A percentile compares a stretch with the other conserved stretches of the same genome.
These are phyloP conservation scores for Leptodactylus fallax DNA, from an alignment of 2,797 vertebrate species.

Conservation along the genomic window DNA sequence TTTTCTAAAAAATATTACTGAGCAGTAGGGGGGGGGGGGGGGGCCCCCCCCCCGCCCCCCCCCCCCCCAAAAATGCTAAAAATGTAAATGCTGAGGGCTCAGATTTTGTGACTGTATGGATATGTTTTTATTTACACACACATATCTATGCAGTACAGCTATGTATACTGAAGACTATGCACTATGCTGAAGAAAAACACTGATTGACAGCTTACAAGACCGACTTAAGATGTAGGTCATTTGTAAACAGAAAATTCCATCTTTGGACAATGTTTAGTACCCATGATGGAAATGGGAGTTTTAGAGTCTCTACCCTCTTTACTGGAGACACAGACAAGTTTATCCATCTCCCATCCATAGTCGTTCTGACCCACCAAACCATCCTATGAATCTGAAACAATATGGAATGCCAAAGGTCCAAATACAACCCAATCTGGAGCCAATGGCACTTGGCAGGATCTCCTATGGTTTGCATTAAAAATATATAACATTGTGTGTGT, in stretches of 20 bases:
- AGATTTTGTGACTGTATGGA: not conserved
- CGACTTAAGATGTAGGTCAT: not conserved
- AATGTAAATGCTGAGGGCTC: not conserved
- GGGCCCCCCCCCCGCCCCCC: too few species aligned
- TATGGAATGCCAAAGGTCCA: not conserved
- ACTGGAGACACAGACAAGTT: not conserved
- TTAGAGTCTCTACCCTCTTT: not conserved
- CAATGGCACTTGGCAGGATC: too few species aligned
- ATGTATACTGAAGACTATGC: too few species aligned
- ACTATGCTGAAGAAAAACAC: not conserved
- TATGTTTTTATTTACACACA: not conserved
- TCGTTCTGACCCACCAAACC: too few species aligned
- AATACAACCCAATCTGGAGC: not conserved
- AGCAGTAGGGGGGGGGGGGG: too few species aligned
- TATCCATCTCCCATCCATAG: not conserved
- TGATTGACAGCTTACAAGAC: not conserved
- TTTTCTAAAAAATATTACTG: not conserved
- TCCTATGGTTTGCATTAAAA: too few species aligned
- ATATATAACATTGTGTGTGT: too few species aligned
- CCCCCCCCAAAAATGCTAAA: not conserved
- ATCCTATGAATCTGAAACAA: not conserved
- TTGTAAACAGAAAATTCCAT: not conserved
- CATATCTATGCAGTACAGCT: too few species aligned
- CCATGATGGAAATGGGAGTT: not conserved
- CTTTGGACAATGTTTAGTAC: not conserved